Evolutionary conservation across 2,797 vertebrate genomes (phyloP).

Genomic region (Pipistrellus pipistrellus): DNA sequence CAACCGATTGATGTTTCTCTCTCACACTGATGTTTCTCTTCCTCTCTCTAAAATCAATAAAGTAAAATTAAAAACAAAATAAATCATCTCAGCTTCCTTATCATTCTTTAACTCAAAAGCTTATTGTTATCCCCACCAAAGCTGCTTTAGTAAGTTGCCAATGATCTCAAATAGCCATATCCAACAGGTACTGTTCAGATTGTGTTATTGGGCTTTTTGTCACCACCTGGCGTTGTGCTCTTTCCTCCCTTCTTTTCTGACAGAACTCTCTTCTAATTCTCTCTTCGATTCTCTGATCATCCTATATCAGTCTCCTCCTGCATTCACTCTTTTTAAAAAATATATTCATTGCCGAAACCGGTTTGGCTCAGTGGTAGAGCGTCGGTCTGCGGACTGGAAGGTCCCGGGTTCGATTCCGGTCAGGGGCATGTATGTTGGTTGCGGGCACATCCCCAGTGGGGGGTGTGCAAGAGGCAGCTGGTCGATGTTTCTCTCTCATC

Average conservation of each 20-base stretch:
- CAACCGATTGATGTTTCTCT: background rate
- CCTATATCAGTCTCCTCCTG: background rate
- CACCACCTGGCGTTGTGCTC: background rate
- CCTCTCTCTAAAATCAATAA: background rate
- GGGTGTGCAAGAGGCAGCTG: too few species aligned
- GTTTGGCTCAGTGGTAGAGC: too few species aligned
- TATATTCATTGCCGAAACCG: too few species aligned
- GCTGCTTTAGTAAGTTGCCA: background rate
- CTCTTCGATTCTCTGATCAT: background rate
- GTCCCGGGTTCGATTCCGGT: too few species aligned
- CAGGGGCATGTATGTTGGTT: too few species aligned
- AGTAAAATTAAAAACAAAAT: background rate
- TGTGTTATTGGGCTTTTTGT: background rate
- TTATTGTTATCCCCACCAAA: background rate
- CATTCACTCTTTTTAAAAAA: background rate
- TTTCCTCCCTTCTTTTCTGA: slow-evolving; percentile 7
- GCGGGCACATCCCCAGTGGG: too few species aligned
- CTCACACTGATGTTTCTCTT: background rate
- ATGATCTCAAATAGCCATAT: background rate
- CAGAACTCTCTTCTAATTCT: background rate
- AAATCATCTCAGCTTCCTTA: background rate
- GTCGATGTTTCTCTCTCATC: too few species aligned
- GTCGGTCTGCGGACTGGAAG: too few species aligned
- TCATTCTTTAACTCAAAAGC: slow-evolving; percentile 1
- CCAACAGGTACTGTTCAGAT: background rate